These are phyloP conservation scores for Luidia sarsii DNA, from an alignment of 53 echinoderm and acorn worm genomes.

Conservation along the genomic window DNA sequence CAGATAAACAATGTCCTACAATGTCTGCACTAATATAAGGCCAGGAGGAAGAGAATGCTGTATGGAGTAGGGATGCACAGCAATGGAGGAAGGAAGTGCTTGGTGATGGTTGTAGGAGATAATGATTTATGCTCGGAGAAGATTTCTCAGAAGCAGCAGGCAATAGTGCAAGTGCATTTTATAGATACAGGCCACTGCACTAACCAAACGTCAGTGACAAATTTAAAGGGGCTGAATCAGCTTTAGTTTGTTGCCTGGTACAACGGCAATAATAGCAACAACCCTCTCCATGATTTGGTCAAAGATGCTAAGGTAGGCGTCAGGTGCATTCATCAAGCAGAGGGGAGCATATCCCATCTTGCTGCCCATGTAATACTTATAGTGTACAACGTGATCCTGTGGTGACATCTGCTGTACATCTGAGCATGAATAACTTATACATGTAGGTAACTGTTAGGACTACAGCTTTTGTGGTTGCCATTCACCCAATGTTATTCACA, in stretches of 20 bases:
- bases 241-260: not conserved
- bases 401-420: not conserved
- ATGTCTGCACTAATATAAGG: not conserved
- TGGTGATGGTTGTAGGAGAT: constrained; percentile 4
- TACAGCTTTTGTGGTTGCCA: too few species aligned
- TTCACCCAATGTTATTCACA: too few species aligned
- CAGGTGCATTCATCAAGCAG: constrained; percentile 6
- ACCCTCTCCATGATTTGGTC: not conserved
- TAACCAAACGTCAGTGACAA: not conserved
- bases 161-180: constrained; percentile 16
- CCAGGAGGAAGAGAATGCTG: constrained; percentile 18
- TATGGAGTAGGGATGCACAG: constrained; percentile 9
- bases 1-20: too few species aligned
- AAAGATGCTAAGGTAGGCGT: not conserved
- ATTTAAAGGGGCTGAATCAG: not conserved
- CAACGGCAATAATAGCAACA: not conserved
- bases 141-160: not conserved
- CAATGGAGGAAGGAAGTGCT: not conserved
- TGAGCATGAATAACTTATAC: constrained; percentile 12
- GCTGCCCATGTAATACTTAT: not conserved
- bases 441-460: too few species aligned
- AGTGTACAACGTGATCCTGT: not conserved
- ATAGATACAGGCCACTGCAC: constrained; percentile 16
- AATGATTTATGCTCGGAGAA: not conserved
- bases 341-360: too few species aligned